Evolutionary conservation across 2,888 invertebrate species (phyloP), one percentile per base, ranked within the genome.

Genomic region (Tetanocera ferruginea): DNA sequence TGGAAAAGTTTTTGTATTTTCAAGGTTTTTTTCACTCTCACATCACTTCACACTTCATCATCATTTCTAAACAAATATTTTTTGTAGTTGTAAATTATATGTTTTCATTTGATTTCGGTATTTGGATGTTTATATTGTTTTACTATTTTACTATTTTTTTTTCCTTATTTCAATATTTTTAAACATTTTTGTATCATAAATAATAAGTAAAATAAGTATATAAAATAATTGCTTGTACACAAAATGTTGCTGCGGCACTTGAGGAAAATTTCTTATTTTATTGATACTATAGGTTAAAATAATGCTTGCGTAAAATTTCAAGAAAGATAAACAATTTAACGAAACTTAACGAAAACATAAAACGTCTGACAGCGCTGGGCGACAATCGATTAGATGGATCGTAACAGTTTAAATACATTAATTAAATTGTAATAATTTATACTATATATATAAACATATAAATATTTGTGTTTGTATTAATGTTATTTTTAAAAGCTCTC

Each of bases 351-450:
- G 62, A 80, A 74, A 70, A 57, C 78, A 73, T 83, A 84, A 43
- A 43, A 43, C 2, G 87, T 89, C 87, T 85, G 85, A 83, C 83
- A 85, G 87, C 86, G 89, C 87, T 89, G 89, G 89, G 89, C 88
- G 89, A 89, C 89, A 87, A 86, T 84, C 83, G 85, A 89, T 87
- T 88, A 88, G 88, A 87, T 89, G 89, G 84, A 81, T 76, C 80
- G 77, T 81, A 79, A 83, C 80, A 83, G 82, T 78, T 76, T 69
- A 52, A 43, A 74, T 70, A n/a, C 43, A 34, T 19, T n/a, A 19
- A 14, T 81, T 81, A 71, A 80, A 81, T 28, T 8, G 6, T 28
- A 60, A 60, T 60, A 5, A 60, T 9, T n/a, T 11, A 5, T 23
- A 28, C 17, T 60, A 3, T 55, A 23, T 60, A 43, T 37, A 37